Base-by-base conservation (phyloP, 2,888 invertebrate genomes). In the Chymomyza procnemis region DNA sequence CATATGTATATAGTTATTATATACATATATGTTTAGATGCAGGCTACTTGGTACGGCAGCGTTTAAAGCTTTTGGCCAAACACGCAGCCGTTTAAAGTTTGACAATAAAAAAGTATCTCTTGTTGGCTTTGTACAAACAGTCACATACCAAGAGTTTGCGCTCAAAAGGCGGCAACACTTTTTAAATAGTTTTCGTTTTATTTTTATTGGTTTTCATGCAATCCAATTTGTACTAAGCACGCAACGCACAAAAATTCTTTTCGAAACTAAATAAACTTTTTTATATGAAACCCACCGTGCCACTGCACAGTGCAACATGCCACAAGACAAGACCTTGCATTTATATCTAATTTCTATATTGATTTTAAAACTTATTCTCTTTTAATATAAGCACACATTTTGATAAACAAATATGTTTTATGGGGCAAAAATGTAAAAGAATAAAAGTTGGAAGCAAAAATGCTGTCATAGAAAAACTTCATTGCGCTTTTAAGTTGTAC, bases 251-350 rank as follows among this genome's bases (percentile, higher is more conserved):
- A 62, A 22, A 62, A 6, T n/a, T 60, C 16, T 66, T 61, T 71
- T 61, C 62, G 59, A 67, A 62, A 19, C 3, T 3, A 18, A 18
- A 56, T 52, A 46, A 3, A 55, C n/a, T 5, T 74, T 54, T 56
- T 18, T 48, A 73, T 66, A 75, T 65, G 84, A 52, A 79, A 66
- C 81, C 81, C 81, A 82, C 81, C 81, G 86, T 86, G 81, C 81
- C 70, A 78, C 67, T 75, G 75, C 76, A 76, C 76, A 76, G 76
- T 78, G 75, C 61, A 75, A 75, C 68, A 67, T 52, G 63, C 72
- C 59, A 56, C 75, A 71, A 69, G 64, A 72, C 64, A 85, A 69
- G 83, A 85, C 71, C 83, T 72, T 80, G 80, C 80, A 80, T 80
- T 80, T 80, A 85, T 85, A 83, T 56, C 30, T 56, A 1, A 80